Conservation (phyloP, 2,888 invertebrate species). For the Brachynemurus nebulosus region DNA sequence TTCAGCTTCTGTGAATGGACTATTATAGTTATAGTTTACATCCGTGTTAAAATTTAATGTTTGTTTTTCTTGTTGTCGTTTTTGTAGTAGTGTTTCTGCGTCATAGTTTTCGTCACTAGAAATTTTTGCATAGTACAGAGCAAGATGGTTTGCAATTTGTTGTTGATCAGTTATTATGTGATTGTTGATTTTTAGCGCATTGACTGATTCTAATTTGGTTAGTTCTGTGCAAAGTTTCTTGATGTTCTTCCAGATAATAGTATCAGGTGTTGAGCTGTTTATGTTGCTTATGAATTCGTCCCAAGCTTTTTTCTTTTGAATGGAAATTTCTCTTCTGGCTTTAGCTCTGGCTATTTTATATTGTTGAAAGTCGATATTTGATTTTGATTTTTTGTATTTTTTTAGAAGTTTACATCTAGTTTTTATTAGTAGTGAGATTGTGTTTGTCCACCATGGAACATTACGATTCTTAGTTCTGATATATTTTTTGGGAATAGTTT, state of each 20-base stretch:
- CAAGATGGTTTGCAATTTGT: background rate
- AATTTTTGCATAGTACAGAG: background rate
- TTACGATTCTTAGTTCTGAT: background rate
- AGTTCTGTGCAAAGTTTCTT: background rate
- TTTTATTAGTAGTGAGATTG: background rate
- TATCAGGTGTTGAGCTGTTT: background rate
- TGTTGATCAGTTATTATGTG: background rate
- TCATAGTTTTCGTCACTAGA: background rate
- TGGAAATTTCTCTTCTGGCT: conserved; percentile 6
- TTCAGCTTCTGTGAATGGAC: conserved; percentile 6
- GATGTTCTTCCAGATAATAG: background rate
- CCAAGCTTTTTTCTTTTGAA: conserved; percentile 10
- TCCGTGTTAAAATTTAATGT: background rate
- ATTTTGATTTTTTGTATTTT: conserved; percentile 9
- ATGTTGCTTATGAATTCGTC: background rate
- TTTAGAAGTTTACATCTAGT: background rate
- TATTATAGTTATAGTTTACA: too few relatives aligned
- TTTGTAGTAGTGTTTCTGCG: background rate
- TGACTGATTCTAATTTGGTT: background rate
- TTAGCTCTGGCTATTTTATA: conserved; percentile 10
- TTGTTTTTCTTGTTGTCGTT: background rate
- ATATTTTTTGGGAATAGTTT: background rate
- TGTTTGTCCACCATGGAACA: conserved; percentile 5
- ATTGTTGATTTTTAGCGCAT: background rate
- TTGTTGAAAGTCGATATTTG: background rate